These are phyloP conservation scores for Octonoba sinensis DNA, from an alignment of 2,888 invertebrate genomes.

Conservation along the genomic window DNA sequence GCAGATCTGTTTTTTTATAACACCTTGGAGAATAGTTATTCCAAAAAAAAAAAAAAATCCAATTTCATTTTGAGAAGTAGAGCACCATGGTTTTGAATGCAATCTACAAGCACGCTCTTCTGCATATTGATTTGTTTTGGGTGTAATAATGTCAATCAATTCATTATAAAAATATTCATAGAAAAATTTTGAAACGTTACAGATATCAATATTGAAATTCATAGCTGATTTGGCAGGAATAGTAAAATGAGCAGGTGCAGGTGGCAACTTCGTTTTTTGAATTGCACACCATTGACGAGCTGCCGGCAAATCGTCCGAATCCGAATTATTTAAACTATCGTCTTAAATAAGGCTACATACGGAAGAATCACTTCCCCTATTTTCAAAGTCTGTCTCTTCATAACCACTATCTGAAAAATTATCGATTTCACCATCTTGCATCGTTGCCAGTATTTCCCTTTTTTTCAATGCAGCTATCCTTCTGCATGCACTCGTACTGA, in stretches of 20 bases:
- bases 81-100: conserved; percentile 32
- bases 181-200: conserved; percentile 24
- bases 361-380: conserved; percentile 11
- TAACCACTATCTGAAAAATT: conserved; percentile 40
- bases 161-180: conserved; percentile 21
- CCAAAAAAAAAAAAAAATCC: conserved; percentile 15
- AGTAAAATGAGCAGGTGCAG: conserved; percentile 22
- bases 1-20: background rate
- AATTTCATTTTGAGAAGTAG: conserved; percentile 25
- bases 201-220: conserved; percentile 19
- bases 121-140: conserved; percentile 17
- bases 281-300: conserved; percentile 29
- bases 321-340: conserved; percentile 27
- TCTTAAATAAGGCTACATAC: conserved; percentile 20
- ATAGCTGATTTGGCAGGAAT: conserved; percentile 27
- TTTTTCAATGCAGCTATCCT: conserved; percentile 29
- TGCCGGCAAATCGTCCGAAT: conserved; percentile 25
- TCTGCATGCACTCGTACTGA: background rate
- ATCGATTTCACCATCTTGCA: conserved; percentile 13
- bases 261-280: conserved; percentile 18
- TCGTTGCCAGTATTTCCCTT: conserved; percentile 12
- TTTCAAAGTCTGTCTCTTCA: conserved; percentile 19
- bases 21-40: conserved; percentile 4
- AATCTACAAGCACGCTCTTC: conserved; percentile 30
- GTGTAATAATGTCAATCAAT: conserved; percentile 23